These are phyloP conservation scores for Candoia aspera DNA, from an alignment of 2,113 vertebrate genomes.

Conservation along the genomic window DNA sequence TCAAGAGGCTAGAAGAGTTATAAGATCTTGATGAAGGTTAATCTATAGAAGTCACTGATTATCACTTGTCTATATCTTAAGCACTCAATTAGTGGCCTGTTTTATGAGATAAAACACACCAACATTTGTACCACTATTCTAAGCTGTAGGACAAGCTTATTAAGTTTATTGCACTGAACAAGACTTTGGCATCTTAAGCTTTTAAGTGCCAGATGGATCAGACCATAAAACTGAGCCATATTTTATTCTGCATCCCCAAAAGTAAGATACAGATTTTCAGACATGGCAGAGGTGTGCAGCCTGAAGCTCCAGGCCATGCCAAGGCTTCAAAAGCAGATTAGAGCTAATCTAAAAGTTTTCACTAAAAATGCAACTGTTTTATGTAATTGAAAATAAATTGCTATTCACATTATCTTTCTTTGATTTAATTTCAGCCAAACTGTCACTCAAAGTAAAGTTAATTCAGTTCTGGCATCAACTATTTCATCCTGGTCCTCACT, in stretches of 20 bases:
- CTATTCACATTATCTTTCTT: background rate
- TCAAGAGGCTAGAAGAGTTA: conserved; percentile 22
- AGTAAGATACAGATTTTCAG: conserved; percentile 12
- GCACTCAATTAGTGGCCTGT: background rate
- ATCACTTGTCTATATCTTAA: background rate
- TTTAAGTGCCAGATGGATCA: conserved; percentile 45
- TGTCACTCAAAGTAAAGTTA: background rate
- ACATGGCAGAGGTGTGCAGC: background rate
- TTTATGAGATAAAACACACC: background rate
- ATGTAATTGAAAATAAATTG: background rate
- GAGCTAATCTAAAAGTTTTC: background rate
- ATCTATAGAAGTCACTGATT: background rate
- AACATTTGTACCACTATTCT: background rate
- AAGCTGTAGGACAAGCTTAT: conserved; percentile 33
- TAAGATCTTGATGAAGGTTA: conserved; percentile 34
- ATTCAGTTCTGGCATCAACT: background rate
- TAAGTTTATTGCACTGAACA: conserved; percentile 57
- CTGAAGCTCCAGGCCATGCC: background rate
- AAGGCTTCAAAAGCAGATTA: background rate
- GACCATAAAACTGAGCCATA: conserved; percentile 16
- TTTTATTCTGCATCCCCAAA: conserved; percentile 33
- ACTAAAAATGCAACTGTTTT: background rate
- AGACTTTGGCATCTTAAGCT: conserved; percentile 50
- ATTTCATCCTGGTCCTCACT: background rate
- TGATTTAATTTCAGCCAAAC: background rate